phyloP scores from a whole-genome alignment of 2,797 vertebrate species.

The Setipinna tenuifilis region DNA sequence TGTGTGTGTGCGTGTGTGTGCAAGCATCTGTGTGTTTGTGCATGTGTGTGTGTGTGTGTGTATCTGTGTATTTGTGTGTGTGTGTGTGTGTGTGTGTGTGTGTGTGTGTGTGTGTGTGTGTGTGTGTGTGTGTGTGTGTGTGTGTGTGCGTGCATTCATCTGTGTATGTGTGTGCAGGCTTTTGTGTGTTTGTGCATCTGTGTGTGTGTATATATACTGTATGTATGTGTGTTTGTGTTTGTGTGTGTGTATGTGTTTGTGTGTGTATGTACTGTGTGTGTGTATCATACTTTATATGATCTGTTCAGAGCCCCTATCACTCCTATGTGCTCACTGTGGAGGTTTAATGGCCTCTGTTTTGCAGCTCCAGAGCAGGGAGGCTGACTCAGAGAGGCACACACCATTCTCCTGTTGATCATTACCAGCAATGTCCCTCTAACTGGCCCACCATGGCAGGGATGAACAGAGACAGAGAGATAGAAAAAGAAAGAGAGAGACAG shows the following conservation, averaged over 20 bases:
- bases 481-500: not conserved
- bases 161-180: not conserved
- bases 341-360: slow-evolving; percentile 12
- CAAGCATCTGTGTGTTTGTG: not conserved
- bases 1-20: not conserved
- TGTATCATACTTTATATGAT: not conserved
- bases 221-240: not conserved
- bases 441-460: not conserved
- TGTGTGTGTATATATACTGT: not conserved
- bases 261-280: no score
- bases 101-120: not conserved
- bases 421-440: slow-evolving; percentile 22
- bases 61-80: no score
- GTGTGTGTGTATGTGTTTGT: no score
- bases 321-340: not conserved
- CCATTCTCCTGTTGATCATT: slow-evolving; percentile 12
- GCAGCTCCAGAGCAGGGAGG: not conserved
- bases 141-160: not conserved
- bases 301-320: not conserved
- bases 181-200: not conserved
- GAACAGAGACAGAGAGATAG: not conserved
- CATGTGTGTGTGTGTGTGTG: no score
- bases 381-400: not conserved
- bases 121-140: no score
- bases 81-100: no score